Base-by-base conservation (phyloP, 2,888 invertebrate genomes). In the Hofmannophila pseudospretella region DNA sequence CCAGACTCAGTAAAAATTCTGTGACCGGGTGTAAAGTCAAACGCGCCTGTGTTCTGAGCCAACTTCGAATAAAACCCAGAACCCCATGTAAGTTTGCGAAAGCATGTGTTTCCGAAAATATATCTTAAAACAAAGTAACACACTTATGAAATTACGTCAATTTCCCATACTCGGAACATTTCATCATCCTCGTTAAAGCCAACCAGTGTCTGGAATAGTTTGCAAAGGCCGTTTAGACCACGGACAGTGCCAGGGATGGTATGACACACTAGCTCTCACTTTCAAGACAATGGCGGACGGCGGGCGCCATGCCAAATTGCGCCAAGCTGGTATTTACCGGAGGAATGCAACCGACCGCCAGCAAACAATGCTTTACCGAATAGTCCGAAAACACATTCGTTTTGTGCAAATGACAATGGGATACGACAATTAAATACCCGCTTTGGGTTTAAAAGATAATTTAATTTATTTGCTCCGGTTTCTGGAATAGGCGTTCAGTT, bases 321-420 rank as follows among this genome's bases (percentile, higher is more conserved):
- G 42, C 40, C 38, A 49, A 48, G 41, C 51, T 39, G 44, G 48
- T 37, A 58, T 56, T 49, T 45, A 45, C 47, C 28, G 7, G 23
- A 11, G 41, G 35, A 35, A 36, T 34, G 39, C 33, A 38, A 12
- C 42, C 32, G 19, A 19, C 27, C 27, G 23, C n/a, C 7, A 40
- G 32, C 41, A 49, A 55, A 64, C 62, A 63, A 67, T 61, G 54
- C 60, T 42, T 39, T 40, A 43, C 51, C 43, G 40, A 45, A 51
- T 54, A n/a, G n/a, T n/a, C n/a, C n/a, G n/a, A n/a, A n/a, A 3
- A 51, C 49, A 55, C 57, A 54, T 61, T 54, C 5, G 34, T 36
- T 42, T 33, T 33, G 38, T 27, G 34, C 32, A 34, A 37, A 44
- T 30, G 31, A 25, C 30, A 31, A 32, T 28, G 32, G 30, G 32